These are phyloP conservation scores for Ciona savignyi DNA, from an alignment of 23 tunicate species.

Conservation along the genomic window DNA sequence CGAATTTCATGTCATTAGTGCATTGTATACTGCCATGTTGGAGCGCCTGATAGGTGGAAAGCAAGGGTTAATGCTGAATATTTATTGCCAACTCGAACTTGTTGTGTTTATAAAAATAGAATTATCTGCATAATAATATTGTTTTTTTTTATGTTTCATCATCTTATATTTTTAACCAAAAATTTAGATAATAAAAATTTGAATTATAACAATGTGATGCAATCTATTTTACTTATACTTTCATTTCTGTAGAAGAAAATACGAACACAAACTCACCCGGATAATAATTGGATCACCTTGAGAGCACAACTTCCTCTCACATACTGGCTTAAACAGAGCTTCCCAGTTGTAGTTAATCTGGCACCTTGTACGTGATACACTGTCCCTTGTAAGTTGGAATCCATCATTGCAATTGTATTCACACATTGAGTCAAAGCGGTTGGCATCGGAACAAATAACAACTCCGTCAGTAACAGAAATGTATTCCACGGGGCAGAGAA, in stretches of 20 bases:
- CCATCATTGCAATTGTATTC: constrained; percentile 40
- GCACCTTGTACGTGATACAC: constrained; percentile 9
- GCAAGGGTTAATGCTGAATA: background rate
- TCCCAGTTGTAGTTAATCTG: constrained; percentile 19
- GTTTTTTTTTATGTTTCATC: too few relatives aligned
- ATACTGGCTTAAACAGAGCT: constrained; percentile 16
- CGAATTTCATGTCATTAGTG: constrained; percentile 39
- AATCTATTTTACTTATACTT: too few relatives aligned
- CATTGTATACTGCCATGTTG: constrained; percentile 26
- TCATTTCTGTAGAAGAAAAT: too few relatives aligned
- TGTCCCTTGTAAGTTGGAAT: constrained; percentile 14
- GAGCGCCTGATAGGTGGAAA: constrained; percentile 3
- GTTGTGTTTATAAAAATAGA: too few relatives aligned
- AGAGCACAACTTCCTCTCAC: constrained; percentile 24
- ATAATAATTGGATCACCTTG: constrained; percentile 9
- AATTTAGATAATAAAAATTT: too few relatives aligned
- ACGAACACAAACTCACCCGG: constrained; percentile 7
- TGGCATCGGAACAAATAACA: constrained; percentile 35
- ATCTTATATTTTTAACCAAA: too few relatives aligned
- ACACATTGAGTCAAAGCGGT: constrained; percentile 60
- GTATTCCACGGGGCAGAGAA: constrained; percentile 9
- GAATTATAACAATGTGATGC: too few relatives aligned
- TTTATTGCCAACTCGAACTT: background rate
- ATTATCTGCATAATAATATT: too few relatives aligned
- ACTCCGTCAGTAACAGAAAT: constrained; percentile 14